Evolutionary conservation across 2,113 vertebrate species (phyloP).

Genomic region (Spea bombifrons): DNA sequence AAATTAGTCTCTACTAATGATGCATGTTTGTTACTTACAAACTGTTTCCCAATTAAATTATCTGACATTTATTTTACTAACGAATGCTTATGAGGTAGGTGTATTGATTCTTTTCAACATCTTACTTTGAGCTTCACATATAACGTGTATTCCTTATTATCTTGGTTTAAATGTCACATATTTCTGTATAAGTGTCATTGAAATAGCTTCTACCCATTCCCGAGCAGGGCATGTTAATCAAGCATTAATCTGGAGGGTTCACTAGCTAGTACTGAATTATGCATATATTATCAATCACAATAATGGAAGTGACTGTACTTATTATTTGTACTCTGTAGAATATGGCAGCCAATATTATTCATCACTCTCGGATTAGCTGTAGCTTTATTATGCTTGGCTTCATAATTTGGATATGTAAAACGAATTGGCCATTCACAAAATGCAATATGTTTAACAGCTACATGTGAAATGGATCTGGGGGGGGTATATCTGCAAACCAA

Average conservation of each 20-base stretch:
- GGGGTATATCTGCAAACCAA: too few relatives aligned
- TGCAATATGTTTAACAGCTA: background rate
- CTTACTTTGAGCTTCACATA: background rate
- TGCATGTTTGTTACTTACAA: too few relatives aligned
- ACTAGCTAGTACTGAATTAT: background rate
- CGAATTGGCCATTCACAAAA: background rate
- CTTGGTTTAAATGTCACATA: background rate
- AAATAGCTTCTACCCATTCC: background rate
- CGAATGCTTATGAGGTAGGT: too few relatives aligned
- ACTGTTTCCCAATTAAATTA: too few relatives aligned
- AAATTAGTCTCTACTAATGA: too few relatives aligned
- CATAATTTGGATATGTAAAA: conserved; percentile 11
- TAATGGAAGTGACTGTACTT: conserved; percentile 7
- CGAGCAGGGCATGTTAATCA: background rate
- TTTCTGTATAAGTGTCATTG: background rate
- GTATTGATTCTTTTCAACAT: background rate
- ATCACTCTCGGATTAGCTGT: conserved; percentile 10
- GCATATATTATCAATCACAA: conserved; percentile 2
- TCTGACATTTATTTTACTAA: too few relatives aligned
- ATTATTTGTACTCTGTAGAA: conserved; percentile 4
- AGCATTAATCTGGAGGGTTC: conserved; percentile 46
- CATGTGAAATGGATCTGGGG: too few relatives aligned
- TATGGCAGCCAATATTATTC: conserved; percentile 2
- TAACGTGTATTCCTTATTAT: background rate
- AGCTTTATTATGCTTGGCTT: conserved; percentile 1